Conservation (phyloP, 2,797 vertebrate species). For the Enteromius viviparus region DNA sequence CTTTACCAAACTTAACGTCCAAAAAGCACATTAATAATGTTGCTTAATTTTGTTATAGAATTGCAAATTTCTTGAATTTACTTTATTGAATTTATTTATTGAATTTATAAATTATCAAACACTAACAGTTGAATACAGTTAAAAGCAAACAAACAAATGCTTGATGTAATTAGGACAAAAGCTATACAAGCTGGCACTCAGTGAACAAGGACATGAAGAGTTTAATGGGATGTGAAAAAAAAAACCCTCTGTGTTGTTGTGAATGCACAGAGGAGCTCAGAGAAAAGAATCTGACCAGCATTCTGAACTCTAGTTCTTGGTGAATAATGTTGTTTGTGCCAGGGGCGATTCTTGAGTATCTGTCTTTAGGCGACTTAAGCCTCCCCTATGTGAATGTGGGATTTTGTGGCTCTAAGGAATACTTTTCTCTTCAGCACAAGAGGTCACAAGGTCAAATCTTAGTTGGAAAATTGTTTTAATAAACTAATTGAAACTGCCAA, state of each 20-base stretch:
- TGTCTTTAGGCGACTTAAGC: not conserved
- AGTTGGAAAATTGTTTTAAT: not conserved
- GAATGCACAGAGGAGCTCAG: not conserved
- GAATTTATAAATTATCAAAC: not conserved
- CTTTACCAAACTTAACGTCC: not conserved
- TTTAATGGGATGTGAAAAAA: constrained; percentile 8
- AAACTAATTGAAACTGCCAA: not conserved
- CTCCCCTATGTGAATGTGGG: not conserved
- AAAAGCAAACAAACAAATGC: not conserved
- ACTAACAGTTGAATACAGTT: not conserved
- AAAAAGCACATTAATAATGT: not conserved
- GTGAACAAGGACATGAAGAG: not conserved
- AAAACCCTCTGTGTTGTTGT: not conserved
- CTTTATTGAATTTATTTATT: too few relatives aligned
- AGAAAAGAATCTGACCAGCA: not conserved
- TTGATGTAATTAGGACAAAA: not conserved
- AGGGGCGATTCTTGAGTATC: not conserved
- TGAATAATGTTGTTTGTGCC: constrained; percentile 13
- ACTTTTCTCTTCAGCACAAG: not conserved
- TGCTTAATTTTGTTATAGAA: not conserved
- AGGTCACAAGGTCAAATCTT: not conserved
- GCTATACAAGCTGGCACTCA: not conserved
- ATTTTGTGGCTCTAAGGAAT: not conserved
- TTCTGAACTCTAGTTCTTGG: not conserved
- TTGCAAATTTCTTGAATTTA: not conserved